Base-by-base conservation (phyloP, 2,797 vertebrate genomes). In the Nannoperca obscura region DNA sequence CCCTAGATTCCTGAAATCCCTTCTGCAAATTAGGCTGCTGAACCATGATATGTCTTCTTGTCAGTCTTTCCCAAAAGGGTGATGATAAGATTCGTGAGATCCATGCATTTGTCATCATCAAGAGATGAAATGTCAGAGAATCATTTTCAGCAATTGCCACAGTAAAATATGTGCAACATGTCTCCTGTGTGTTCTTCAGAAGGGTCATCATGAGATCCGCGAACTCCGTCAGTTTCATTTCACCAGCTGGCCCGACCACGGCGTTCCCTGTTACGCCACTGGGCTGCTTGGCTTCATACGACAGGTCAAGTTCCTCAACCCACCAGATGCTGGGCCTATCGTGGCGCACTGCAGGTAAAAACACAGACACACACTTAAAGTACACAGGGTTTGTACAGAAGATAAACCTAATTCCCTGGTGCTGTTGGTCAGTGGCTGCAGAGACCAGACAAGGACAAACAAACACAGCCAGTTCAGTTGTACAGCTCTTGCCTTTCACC, bases 191-290 rank as follows among this genome's bases (percentile, higher is more conserved):
- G 40, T 63, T 82, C 94, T 80, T 57, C 95, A 99, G 98, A 99
- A 99, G 96, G 96, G 97, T 89, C 98, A 98, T 88, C 97, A 99
- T 2, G 98, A 99, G 93, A 98, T 99, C 90, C 96, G 97, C 4
- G 98, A 99, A 89, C 96, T 99, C 60, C 97, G 97, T 13, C 98
- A 99, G 94, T 99, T 99, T 86, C 98, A 99, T 78, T 99, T 99
- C 93, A 99, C 98, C 92, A 98, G 97, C 94, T 99, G 98, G 98
- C 98, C 98, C 0, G 98, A 99, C 92, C 98, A 99, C 0, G 98
- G 98, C 0, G 98, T 99, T 17, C 98, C 98, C 78, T 99, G 97
- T 87, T 99, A 98, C 0, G 97, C 98, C 92, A 99, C 98, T 0
- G 98, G 98, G 46, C 96, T 99, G 42, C 93, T 99, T 81, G 97